Base-by-base conservation (phyloP, 2,888 invertebrate genomes). In the Lepidonotus clava region DNA sequence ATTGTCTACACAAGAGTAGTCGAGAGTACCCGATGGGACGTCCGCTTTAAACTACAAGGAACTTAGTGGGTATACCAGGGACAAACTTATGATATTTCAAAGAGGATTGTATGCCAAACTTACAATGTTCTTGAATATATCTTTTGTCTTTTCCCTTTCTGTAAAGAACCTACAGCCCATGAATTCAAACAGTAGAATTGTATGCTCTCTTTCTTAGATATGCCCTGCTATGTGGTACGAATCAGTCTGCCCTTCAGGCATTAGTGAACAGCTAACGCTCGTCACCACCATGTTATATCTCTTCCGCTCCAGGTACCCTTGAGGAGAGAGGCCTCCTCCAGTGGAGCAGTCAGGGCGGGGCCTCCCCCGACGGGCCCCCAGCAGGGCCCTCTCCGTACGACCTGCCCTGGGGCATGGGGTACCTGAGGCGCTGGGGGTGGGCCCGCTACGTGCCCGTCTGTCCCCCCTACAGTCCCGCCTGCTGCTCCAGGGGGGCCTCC, bases 321-420 rank as follows among this genome's bases (percentile, higher is more conserved):
- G 77, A 77, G 28, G 77, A 77, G 41, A 77, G 77, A 24, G 77
- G 77, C 46, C 5, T 77, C 4, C 14, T 77, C 40, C 4, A 77
- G 24, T 77, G 77, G 77, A 4, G 5, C 2, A 4, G 24, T 38
- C 66, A 66, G 28, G 66, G 66, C 6, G 34, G n/a, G n/a, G n/a
- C n/a, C n/a, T n/a, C 6, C 6, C 5, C 32, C 32, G 66, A 24
- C 21, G 66, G 5, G n/a, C 11, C 56, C 11, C 4, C 8, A n/a
- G 40, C 4, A 8, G 41, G 11, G 8, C 6, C 1, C 4, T 41
- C 40, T 4, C n/a, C 28, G 14, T 77, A 77, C n/a, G 40, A 77
- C 28, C 8, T 77, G 6, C 77, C 77, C 40, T 40, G 36, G 5
- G 77, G 40, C 24, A 77, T 77, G 77, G n/a, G 4, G 11, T 77